phyloP scores from a whole-genome alignment of 1,140 invertebrate genomes.

The Lepidurus couesii region DNA sequence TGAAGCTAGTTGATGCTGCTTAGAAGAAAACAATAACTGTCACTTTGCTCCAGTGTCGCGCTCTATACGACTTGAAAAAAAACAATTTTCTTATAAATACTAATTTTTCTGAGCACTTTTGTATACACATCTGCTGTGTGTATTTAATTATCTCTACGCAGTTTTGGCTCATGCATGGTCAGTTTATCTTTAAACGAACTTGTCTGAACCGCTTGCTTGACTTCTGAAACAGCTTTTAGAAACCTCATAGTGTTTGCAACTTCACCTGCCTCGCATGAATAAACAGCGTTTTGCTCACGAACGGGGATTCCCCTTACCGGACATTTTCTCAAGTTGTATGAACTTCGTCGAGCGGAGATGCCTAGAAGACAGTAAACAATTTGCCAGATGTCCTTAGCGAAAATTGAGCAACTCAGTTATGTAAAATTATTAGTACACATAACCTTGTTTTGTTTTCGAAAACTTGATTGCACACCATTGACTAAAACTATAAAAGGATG shows the following conservation, averaged over 20 bases:
- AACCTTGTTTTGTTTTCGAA: neutral
- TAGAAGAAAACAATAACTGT: neutral
- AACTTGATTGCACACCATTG: neutral
- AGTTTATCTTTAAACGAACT: neutral
- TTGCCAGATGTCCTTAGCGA: neutral
- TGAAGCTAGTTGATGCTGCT: neutral
- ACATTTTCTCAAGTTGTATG: neutral
- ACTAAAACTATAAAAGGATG: neutral
- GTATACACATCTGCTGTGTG: no score
- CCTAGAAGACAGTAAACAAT: neutral
- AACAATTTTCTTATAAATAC: no score
- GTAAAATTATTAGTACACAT: neutral
- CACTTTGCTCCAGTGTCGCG: neutral
- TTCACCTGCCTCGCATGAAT: neutral
- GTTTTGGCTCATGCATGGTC: neutral
- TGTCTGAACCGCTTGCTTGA: neutral
- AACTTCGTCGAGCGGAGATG: neutral
- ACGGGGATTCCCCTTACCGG: neutral
- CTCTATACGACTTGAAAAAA: neutral
- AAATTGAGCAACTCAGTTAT: neutral
- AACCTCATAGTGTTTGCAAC: neutral
- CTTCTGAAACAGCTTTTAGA: neutral
- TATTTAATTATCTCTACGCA: no score
- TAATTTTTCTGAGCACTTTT: no score
- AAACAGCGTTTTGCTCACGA: neutral